Evolutionary conservation across 2,888 invertebrate species (phyloP).

Genomic region (Doris montereyensis): DNA sequence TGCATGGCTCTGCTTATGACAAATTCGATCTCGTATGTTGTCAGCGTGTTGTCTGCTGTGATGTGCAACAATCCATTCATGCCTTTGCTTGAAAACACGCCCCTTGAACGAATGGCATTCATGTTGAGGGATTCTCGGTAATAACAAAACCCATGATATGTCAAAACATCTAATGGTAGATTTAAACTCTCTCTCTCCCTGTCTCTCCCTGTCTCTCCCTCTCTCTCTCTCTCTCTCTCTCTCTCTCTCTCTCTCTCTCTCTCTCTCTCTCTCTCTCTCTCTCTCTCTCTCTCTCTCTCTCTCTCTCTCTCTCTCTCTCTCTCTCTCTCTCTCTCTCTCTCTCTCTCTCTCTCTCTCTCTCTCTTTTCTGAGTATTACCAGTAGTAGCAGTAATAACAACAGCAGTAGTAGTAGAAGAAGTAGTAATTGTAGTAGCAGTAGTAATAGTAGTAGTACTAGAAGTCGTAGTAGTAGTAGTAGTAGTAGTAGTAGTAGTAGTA

Average conservation of each 20-base stretch:
- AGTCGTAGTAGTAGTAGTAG: not conserved
- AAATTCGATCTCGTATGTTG: conserved; percentile 52
- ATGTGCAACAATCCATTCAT: conserved; percentile 53
- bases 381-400: too few species aligned
- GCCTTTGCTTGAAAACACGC: conserved; percentile 58
- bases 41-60: conserved; percentile 73
- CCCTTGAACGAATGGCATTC: conserved; percentile 54
- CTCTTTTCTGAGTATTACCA: too few species aligned
- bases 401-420: not conserved
- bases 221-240: not conserved
- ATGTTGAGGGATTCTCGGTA: conserved; percentile 52
- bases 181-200: not conserved
- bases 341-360: too few species aligned
- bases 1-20: conserved; percentile 52
- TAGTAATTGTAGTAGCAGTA: not conserved
- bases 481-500: not conserved
- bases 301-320: too few species aligned
- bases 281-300: too few species aligned
- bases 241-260: not conserved
- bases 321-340: too few species aligned
- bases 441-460: not conserved
- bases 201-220: too few species aligned
- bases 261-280: too few species aligned
- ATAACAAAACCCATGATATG: too few species aligned
- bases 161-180: not conserved